phyloP scores from a whole-genome alignment of 2,113 vertebrate genomes.

The Tinamus guttatus region DNA sequence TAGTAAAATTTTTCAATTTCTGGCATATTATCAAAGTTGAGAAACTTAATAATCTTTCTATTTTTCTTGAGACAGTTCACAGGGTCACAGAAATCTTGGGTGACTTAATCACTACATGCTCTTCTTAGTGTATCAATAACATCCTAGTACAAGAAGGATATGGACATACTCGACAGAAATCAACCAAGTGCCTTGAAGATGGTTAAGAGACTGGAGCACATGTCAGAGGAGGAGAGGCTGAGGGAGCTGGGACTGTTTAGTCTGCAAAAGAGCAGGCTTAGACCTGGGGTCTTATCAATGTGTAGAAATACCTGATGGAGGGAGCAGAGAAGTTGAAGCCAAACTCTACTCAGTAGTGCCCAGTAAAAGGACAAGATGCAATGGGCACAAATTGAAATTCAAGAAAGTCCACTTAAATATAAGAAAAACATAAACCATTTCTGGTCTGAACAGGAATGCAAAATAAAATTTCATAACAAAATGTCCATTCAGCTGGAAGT shows the following conservation, averaged over 20 bases:
- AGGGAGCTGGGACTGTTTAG: background rate
- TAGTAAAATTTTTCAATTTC: background rate
- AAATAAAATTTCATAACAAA: background rate
- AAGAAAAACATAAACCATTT: background rate
- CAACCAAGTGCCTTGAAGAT: background rate
- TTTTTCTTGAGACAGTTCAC: background rate
- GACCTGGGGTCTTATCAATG: background rate
- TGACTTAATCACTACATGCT: background rate
- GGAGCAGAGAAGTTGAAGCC: background rate
- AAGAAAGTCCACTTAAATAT: background rate
- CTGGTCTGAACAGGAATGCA: background rate
- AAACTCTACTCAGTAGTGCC: too few species aligned
- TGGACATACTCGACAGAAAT: background rate
- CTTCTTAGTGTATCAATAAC: background rate
- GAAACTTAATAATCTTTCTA: background rate
- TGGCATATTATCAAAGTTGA: background rate
- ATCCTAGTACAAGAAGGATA: background rate
- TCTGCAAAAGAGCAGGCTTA: background rate
- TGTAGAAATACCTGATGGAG: background rate
- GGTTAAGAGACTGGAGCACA: background rate
- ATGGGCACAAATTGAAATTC: too few species aligned
- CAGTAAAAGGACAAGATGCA: too few species aligned
- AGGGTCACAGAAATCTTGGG: background rate
- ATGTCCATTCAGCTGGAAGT: background rate
- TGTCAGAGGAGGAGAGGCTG: background rate